Base-by-base conservation (phyloP, 2,888 invertebrate genomes). In the Cryptocephalus primarius region DNA sequence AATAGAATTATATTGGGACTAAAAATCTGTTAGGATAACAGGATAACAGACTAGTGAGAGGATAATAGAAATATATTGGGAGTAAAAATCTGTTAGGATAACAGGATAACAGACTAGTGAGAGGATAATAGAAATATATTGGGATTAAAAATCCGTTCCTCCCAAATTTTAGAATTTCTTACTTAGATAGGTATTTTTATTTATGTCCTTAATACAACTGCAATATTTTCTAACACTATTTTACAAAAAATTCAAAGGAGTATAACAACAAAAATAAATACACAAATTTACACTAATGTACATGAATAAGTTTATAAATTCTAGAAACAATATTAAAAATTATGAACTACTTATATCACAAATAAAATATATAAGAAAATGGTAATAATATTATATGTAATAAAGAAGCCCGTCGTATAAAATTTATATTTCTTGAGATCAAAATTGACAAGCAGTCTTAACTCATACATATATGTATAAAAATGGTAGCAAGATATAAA, bases 201-300 rank as follows among this genome's bases (percentile, higher is more conserved):
- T 62, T 55, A 63, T 64, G 61, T 60, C 61, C 57, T 64, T 59
- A 62, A 62, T 66, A 67, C 67, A 68, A 68, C 67, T 66, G 65
- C 61, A 65, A 64, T 64, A 64, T 54, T 61, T 56, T 66, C 67
- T 67, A 69, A 69, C 68, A 67, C 66, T 69, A 68, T 68, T 54
- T 64, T 68, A 68, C 68, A 69, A 68, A 67, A 60, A 58, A 64
- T 62, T 62, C 60, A 55, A 58, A 60, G 59, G 47, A 52, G 51
- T 52, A 48, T 59, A 61, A 62, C 61, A 62, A 58, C 60, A 58
- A 62, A 65, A 66, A 62, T 66, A 67, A 65, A 66, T 66, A 68
- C 64, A 65, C 58, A 62, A 64, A 61, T 63, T 60, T 64, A 65
- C 62, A 62, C 55, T 62, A 62, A 61, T 62, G 59, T 58, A 60